Evolutionary conservation across 2,113 vertebrate species (phyloP), one percentile per base, ranked within the genome.

Genomic region (Mola mola): DNA sequence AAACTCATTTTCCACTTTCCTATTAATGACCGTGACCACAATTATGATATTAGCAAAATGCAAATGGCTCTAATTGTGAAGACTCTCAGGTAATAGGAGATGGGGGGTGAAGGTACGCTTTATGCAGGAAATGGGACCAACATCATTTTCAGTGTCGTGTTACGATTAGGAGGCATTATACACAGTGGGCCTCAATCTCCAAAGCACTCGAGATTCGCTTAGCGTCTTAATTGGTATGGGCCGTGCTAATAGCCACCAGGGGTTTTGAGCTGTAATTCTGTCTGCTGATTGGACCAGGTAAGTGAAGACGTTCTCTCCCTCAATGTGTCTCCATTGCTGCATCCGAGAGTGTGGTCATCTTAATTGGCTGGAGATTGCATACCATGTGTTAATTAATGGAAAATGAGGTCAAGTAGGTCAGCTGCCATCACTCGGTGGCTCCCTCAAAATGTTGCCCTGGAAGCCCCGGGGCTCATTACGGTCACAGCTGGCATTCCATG

Each of bases 31-130:
- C 84, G 61, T 52, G 75, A 84, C 88, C 87, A 86, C 89, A 93
- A 91, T 92, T 92, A 92, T 91, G 89, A 91, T 90, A 92, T 92
- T 92, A 91, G 86, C 75, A 74, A 87, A 88, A 91, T 90, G 90
- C 91, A 90, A 92, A 92, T 92, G 87, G 79, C 28, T 86, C 84
- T 92, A 92, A 92, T 92, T 93, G n/a, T n/a, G 88, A 87, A 90
- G 86, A 87, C 87, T 87, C 88, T 91, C 81, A 83, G 88, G 80
- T 83, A 88, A 86, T 87, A 74, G 81, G 78, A 68, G 47, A 21
- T 12, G 48, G 34, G 62, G 55, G 66, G 61, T 66, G 80, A 77
- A 84, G 84, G 81, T 90, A 79, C 81, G 72, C 51, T 66, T 75
- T 79, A 81, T 62, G 66, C 48, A 61, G 73, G 59, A 86, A 85